Conservation (phyloP, 2,888 invertebrate genomes). For the Harpalus rubripes region DNA sequence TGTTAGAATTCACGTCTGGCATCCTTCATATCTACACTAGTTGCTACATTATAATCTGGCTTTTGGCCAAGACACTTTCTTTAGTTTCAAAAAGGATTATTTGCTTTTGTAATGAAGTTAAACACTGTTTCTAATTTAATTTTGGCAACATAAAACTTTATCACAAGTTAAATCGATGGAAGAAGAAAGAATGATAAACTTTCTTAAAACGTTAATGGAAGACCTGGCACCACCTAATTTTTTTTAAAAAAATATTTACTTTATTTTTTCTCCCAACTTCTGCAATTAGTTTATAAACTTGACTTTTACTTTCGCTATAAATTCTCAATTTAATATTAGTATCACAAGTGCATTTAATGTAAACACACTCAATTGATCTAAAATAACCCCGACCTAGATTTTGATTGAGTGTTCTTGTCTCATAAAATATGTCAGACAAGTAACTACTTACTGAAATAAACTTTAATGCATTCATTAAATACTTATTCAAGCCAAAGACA, state of each 20-base stretch:
- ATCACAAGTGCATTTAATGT: background rate
- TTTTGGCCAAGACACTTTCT: background rate
- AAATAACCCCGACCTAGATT: constrained; percentile 9
- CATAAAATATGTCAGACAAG: constrained; percentile 7
- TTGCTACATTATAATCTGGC: background rate
- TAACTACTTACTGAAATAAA: constrained; percentile 8
- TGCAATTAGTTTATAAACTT: background rate
- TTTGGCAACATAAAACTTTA: background rate
- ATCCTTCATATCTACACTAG: background rate
- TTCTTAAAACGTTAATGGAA: background rate
- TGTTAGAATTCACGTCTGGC: background rate
- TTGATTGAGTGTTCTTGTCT: background rate
- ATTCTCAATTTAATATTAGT: background rate
- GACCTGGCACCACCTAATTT: too few relatives aligned
- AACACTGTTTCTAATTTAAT: constrained; percentile 3
- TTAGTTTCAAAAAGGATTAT: background rate
- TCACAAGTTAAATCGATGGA: background rate
- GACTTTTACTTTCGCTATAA: background rate
- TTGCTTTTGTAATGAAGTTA: constrained; percentile 3
- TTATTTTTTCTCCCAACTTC: background rate
- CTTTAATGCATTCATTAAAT: constrained; percentile 18
- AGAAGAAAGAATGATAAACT: background rate
- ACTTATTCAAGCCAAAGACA: constrained; percentile 4
- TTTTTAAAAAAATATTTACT: background rate
- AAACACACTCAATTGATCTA: background rate